Percentiles rank a stretch among this genome's conserved stretches.
These are phyloP conservation scores for Onthophagus sagittarius DNA, from an alignment of 2,888 invertebrate species.

Conservation along the genomic window DNA sequence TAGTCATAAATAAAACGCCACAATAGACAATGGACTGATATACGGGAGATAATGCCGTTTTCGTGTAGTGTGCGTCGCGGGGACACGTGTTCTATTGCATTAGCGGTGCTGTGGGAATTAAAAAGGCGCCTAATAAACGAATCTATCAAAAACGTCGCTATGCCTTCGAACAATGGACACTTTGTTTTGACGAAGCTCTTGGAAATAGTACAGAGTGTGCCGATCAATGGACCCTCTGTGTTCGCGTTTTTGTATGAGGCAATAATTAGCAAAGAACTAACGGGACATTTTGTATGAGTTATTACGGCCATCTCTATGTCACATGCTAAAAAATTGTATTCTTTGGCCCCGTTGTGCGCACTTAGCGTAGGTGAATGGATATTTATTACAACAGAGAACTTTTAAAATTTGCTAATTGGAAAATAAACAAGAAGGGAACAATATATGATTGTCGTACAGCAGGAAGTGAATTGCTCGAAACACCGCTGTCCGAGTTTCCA, in stretches of 20 bases:
- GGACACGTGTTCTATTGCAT: constrained; percentile 16
- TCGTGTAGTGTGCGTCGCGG: constrained; percentile 19
- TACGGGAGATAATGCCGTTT: constrained; percentile 27
- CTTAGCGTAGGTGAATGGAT: not conserved
- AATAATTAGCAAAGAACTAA: not conserved
- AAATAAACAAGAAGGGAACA: not conserved
- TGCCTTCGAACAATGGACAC: constrained; percentile 7
- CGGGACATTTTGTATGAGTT: not conserved
- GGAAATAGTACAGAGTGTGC: not conserved
- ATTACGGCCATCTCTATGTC: not conserved
- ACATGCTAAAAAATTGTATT: not conserved
- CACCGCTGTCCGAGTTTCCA: not conserved
- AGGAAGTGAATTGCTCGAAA: not conserved
- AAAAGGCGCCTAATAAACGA: constrained; percentile 10
- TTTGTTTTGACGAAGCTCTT: not conserved
- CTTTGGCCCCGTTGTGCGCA: not conserved
- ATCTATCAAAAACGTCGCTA: constrained; percentile 7
- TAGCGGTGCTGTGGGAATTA: constrained; percentile 8
- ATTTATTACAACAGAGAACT: not conserved
- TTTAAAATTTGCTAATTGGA: not conserved
- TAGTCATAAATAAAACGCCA: constrained; percentile 31
- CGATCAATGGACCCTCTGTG: not conserved
- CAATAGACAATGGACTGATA: constrained; percentile 33
- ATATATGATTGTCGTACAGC: not conserved
- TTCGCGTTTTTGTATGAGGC: not conserved